A percentile compares a stretch with the other conserved stretches of the same genome.
Evolutionary conservation across 2,113 vertebrate genomes (phyloP).

Genomic region (Esox niger): DNA sequence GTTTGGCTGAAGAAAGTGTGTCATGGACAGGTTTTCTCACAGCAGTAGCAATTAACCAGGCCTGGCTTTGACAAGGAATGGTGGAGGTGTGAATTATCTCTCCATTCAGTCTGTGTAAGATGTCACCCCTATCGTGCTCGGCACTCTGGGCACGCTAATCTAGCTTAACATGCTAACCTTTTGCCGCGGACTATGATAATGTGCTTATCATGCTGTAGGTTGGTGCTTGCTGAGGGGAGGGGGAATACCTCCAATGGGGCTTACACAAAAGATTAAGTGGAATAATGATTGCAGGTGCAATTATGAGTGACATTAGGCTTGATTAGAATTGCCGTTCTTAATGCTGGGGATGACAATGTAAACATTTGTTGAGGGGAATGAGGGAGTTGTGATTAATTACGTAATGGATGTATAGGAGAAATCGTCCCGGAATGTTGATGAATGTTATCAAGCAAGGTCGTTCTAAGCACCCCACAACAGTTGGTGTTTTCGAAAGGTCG

Average conservation of each 20-base stretch:
- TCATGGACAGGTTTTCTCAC: constrained; percentile 15
- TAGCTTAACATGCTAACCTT: constrained; percentile 50
- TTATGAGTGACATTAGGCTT: constrained; percentile 38
- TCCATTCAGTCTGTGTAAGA: constrained; percentile 9
- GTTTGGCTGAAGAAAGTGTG: constrained; percentile 6
- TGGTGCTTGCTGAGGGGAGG: constrained; percentile 21
- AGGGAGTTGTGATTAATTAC: constrained; percentile 61
- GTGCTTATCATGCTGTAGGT: constrained; percentile 50
- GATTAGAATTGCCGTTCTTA: constrained; percentile 27
- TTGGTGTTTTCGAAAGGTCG: no score
- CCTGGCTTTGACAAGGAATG: constrained; percentile 15
- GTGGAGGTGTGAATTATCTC: constrained; percentile 22
- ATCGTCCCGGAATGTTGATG: neutral
- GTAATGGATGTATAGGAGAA: constrained; percentile 1
- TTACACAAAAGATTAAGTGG: constrained; percentile 54
- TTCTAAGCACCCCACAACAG: no score
- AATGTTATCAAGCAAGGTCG: neutral
- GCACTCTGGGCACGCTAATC: constrained; percentile 28
- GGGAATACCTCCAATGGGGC: constrained; percentile 30
- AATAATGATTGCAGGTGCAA: constrained; percentile 47
- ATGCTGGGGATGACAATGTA: constrained; percentile 24
- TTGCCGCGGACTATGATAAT: constrained; percentile 44
- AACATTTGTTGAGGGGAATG: constrained; percentile 31
- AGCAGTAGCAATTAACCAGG: constrained; percentile 7
- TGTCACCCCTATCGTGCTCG: constrained; percentile 22